Evolutionary conservation across 2,888 invertebrate species (phyloP).

Genomic region (Argyresthia albistria): DNA sequence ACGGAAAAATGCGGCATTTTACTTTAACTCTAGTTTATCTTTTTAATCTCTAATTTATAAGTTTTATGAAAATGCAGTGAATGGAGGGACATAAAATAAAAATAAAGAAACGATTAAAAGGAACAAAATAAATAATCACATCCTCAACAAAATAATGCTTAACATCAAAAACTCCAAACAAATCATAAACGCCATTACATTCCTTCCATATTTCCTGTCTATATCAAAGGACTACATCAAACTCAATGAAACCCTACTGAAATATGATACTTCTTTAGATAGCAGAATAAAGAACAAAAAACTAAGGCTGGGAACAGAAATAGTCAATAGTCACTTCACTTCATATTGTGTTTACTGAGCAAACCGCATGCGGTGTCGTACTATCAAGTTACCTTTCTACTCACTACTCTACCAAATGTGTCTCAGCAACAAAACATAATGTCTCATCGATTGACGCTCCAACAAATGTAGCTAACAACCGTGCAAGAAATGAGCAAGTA

Average conservation of each 20-base stretch:
- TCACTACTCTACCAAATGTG: slow-evolving; percentile 11
- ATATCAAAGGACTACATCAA: slow-evolving; percentile 25
- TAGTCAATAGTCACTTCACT: slow-evolving; percentile 72
- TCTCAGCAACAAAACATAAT: slow-evolving; percentile 1
- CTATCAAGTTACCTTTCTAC: slow-evolving; percentile 48
- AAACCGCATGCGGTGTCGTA: slow-evolving; percentile 59
- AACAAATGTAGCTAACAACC: not conserved
- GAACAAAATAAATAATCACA: not conserved
- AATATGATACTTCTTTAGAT: slow-evolving; percentile 52
- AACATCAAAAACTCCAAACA: too few relatives aligned
- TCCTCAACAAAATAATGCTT: not conserved
- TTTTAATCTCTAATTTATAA: too few relatives aligned
- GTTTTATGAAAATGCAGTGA: too few relatives aligned
- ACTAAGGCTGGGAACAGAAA: slow-evolving; percentile 59
- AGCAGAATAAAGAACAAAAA: slow-evolving; percentile 47
- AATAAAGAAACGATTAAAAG: too few relatives aligned
- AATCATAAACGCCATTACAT: too few relatives aligned
- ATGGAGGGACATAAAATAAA: too few relatives aligned
- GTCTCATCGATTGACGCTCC: slow-evolving; percentile 20
- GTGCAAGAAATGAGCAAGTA: slow-evolving; percentile 14
- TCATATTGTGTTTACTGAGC: slow-evolving; percentile 65
- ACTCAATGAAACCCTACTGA: slow-evolving; percentile 34
- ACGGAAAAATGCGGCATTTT: too few relatives aligned
- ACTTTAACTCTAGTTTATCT: too few relatives aligned
- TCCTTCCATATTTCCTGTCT: not conserved